Evolutionary conservation across 2,113 vertebrate genomes (phyloP).

Genomic region (Neolamprologus devosi): DNA sequence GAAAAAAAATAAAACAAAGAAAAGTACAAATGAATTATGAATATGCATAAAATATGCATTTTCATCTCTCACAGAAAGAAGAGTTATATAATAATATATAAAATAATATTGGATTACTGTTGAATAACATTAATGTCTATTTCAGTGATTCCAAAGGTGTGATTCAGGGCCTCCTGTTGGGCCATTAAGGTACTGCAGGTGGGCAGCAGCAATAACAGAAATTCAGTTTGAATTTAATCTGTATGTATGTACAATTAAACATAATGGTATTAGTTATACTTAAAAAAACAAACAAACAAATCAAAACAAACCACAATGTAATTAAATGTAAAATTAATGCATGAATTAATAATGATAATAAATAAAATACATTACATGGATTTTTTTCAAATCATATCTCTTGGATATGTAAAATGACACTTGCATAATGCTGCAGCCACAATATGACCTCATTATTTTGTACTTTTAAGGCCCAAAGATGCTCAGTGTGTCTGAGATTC

Average conservation of each 20-base stretch:
- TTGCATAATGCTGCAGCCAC: background rate
- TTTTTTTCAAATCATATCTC: background rate
- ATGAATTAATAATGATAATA: background rate
- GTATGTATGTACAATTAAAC: background rate
- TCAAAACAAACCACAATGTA: background rate
- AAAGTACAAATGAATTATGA: background rate
- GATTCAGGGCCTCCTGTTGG: background rate
- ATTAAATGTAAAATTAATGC: background rate
- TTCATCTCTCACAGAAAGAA: background rate
- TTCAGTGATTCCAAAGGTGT: background rate
- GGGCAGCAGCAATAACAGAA: background rate
- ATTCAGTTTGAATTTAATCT: background rate
- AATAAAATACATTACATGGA: background rate
- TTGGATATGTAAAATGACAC: background rate
- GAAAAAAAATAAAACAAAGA: background rate
- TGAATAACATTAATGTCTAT: background rate
- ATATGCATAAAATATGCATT: background rate
- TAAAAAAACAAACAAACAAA: background rate
- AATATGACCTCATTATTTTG: constrained; percentile 25
- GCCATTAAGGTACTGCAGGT: background rate
- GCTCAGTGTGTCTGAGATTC: background rate
- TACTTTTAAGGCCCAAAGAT: background rate
- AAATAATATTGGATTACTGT: background rate
- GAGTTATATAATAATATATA: background rate
- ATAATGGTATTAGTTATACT: background rate